These are phyloP conservation scores for Rotaria sp. DNA, from an alignment of 2,888 invertebrate species.

Conservation along the genomic window DNA sequence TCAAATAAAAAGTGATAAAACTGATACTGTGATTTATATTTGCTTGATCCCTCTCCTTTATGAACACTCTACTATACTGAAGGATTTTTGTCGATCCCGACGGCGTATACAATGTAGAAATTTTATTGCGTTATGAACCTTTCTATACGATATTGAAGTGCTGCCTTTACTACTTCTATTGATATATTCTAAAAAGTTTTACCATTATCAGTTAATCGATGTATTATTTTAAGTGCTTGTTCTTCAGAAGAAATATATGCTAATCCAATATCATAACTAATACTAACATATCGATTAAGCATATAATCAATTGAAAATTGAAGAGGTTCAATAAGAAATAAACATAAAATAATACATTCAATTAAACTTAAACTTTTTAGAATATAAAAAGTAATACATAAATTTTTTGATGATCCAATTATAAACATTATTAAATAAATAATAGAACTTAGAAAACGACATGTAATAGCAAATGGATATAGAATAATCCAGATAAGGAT, in stretches of 20 bases:
- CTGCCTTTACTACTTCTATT: no score
- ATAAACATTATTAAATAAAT: neutral
- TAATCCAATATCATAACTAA: constrained; percentile 3
- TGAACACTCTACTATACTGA: no score
- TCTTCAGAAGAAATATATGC: neutral
- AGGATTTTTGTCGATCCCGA: no score
- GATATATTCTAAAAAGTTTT: neutral
- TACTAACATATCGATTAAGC: neutral
- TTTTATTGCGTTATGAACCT: no score
- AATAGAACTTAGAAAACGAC: neutral
- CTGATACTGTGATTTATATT: no score
- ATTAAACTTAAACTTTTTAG: constrained; percentile 4
- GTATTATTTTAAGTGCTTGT: neutral
- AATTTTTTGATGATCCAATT: neutral
- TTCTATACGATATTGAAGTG: no score
- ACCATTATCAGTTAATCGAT: constrained; percentile 8
- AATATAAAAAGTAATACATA: neutral
- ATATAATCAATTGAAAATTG: neutral
- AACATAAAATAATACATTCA: neutral
- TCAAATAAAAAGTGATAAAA: no score
- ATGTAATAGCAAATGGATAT: neutral
- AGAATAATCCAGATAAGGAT: neutral
- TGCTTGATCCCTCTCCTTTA: no score
- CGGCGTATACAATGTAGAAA: no score
- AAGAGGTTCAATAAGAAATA: constrained; percentile 2